Conservation (phyloP, 2,888 invertebrate species). For the Pyrrhia umbra region DNA sequence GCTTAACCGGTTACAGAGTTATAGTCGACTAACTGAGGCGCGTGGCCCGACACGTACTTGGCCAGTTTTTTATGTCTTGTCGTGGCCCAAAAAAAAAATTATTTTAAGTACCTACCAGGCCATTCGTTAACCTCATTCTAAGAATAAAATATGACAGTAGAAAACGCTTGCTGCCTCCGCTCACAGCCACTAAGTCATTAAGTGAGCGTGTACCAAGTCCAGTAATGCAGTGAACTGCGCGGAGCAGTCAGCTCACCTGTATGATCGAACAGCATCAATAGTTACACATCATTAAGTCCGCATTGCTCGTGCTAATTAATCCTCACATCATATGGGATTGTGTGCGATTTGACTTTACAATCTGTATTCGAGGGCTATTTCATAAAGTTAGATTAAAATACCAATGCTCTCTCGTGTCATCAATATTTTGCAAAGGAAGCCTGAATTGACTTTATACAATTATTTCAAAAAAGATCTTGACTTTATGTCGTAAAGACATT, state of each 20-base stretch:
- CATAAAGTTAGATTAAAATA: background rate
- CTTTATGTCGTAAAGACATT: too few relatives aligned
- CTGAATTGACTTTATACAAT: too few relatives aligned
- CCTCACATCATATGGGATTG: constrained; percentile 11
- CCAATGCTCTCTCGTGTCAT: too few relatives aligned
- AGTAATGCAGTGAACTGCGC: constrained; percentile 4
- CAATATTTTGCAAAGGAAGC: too few relatives aligned
- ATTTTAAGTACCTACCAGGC: too few relatives aligned
- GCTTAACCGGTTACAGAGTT: too few relatives aligned
- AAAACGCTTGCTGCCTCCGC: background rate
- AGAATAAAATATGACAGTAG: too few relatives aligned
- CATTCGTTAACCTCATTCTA: too few relatives aligned
- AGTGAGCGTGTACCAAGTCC: background rate
- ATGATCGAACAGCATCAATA: constrained; percentile 15
- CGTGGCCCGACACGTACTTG: too few relatives aligned
- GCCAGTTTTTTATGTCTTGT: too few relatives aligned
- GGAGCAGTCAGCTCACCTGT: constrained; percentile 26
- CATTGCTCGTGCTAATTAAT: constrained; percentile 22
- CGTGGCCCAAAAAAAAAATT: too few relatives aligned
- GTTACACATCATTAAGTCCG: constrained; percentile 35
- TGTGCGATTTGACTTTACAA: background rate
- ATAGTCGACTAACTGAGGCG: too few relatives aligned
- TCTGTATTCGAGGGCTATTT: background rate
- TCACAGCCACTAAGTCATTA: background rate
- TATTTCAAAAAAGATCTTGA: background rate